Percentiles rank a stretch among this genome's conserved stretches.
These are phyloP conservation scores for Parapristionchus giblindavisi DNA, from an alignment of 2,888 invertebrate genomes.

Conservation along the genomic window DNA sequence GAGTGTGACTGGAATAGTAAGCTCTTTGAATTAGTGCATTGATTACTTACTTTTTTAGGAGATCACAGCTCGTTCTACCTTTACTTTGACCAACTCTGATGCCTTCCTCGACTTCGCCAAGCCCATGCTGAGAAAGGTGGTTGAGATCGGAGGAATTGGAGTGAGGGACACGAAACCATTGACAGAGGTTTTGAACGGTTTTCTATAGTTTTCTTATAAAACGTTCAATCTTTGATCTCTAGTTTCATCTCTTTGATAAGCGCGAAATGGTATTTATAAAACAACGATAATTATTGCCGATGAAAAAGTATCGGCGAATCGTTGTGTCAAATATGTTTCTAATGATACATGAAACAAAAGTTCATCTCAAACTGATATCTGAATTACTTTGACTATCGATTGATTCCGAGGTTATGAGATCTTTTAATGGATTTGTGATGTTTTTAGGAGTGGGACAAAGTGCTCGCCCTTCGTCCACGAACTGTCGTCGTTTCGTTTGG, in stretches of 20 bases:
- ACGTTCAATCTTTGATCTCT: too few relatives aligned
- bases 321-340: too few relatives aligned
- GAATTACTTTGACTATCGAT: too few relatives aligned
- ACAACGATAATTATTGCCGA: too few relatives aligned
- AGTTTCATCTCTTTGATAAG: too few relatives aligned
- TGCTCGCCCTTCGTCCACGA: constrained; percentile 9
- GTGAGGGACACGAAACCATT: constrained; percentile 8
- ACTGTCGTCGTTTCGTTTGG: constrained; percentile 31
- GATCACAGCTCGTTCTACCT: constrained; percentile 6
- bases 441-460: constrained; percentile 15
- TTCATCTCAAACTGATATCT: too few relatives aligned
- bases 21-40: not conserved
- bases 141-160: constrained; percentile 32
- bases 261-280: too few relatives aligned
- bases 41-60: not conserved
- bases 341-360: too few relatives aligned
- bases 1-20: not conserved
- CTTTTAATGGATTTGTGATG: not conserved
- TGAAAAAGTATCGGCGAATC: too few relatives aligned
- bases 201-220: too few relatives aligned
- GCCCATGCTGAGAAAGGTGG: not conserved
- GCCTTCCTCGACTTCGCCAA: constrained; percentile 23
- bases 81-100: constrained; percentile 23
- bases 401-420: too few relatives aligned
- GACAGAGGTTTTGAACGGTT: not conserved